Evolutionary conservation across 2,797 vertebrate species (phyloP).

Genomic region (Brachyalestes nurse): DNA sequence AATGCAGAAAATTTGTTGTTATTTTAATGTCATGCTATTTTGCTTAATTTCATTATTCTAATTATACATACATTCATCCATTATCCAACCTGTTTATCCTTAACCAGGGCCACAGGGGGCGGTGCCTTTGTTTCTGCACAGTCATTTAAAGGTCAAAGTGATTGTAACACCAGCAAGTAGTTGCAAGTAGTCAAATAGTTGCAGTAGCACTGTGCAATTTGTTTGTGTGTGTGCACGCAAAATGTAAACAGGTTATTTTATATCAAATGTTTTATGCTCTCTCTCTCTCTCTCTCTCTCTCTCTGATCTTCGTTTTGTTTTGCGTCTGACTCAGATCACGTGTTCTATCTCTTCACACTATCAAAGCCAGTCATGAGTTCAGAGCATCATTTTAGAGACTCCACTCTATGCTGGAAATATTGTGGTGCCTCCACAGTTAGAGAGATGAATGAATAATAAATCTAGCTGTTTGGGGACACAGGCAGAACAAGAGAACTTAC

Average conservation of each 20-base stretch:
- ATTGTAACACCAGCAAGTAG: background rate
- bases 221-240: background rate
- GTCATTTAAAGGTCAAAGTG: background rate
- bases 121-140: background rate
- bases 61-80: no score
- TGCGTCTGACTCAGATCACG: background rate
- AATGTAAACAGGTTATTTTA: background rate
- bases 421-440: background rate
- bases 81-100: no score
- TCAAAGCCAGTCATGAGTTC: background rate
- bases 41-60: no score
- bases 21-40: no score
- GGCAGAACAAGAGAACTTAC: background rate
- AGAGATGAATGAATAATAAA: conserved; percentile 28
- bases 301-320: background rate
- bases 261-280: background rate
- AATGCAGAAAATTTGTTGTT: no score
- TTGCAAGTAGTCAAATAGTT: no score
- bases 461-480: background rate
- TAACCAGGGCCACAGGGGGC: no score
- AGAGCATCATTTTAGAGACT: conserved; percentile 7
- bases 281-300: no score
- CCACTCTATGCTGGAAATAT: background rate
- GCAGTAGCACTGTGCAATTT: no score
- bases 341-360: conserved; percentile 3